Evolutionary conservation across 1,140 invertebrate genomes (phyloP), one percentile per base, ranked within the genome.

Genomic region (Thaumetopoea pityocampa): DNA sequence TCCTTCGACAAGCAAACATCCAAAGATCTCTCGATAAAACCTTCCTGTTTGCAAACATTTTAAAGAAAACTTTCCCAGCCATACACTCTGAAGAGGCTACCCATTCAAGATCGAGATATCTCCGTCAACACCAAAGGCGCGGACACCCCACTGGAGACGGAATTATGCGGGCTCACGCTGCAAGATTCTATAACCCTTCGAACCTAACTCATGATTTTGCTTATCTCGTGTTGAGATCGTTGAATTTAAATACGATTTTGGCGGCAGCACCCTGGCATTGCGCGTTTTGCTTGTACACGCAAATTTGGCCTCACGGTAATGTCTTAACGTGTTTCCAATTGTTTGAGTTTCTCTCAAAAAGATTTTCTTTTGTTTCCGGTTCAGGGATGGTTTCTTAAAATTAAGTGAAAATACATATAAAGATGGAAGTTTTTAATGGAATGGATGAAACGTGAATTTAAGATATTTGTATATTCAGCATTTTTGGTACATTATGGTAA

Each of bases 81-180:
- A 38, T 40, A 45, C 24, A 45, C 36, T 30, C 28, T 36, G 36
- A 47, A 50, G 30, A 40, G 42, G 33, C 33, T 51, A 48, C 24
- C 32, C 41, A 43, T 48, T 53, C 27, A 49, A 58, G 40, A 57
- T 58, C 40, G 54, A 56, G 63, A 69, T 70, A 69, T 70, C 65
- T 64, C 32, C 44, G 44, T 59, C 40, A 55, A 59, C 45, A 51
- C 15, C 42, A 52, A 60, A 52, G 44, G 57, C 52, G 55, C 57
- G 56, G 63, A 69, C 65, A 66, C 67, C 61, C 58, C 36, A 42
- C 47, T 53, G 64, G 59, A 64, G 58, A 58, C 60, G 61, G 56
- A 70, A 79, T 82, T 82, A 82, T 82, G 78, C 74, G 64, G 59
- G 54, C 52, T 67, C 78, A 82, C 74, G 74, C 67, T 38, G 61